Evolutionary conservation across 2,797 vertebrate species (phyloP).

Genomic region (Ptychadena robeensis): DNA sequence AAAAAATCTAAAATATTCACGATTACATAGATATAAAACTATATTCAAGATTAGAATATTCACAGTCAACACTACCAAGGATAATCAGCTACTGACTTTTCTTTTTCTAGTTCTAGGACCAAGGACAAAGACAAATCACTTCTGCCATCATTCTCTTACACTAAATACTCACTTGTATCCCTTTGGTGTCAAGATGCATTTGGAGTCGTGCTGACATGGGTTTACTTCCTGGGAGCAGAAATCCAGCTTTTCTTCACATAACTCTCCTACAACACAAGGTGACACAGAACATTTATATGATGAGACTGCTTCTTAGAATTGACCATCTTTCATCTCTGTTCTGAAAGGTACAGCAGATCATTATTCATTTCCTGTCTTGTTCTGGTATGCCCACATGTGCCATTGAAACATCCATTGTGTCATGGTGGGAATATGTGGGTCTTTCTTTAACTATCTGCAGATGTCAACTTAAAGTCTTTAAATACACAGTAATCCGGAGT

Average conservation of each 20-base stretch:
- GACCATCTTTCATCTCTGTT: not conserved
- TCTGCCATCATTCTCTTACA: not conserved
- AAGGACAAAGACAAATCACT: not conserved
- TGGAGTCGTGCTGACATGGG: conserved; percentile 95
- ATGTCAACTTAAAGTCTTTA: not conserved
- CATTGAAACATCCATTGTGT: not conserved
- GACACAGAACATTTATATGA: not conserved
- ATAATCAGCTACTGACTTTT: too few relatives aligned
- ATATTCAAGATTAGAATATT: too few relatives aligned
- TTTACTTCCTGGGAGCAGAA: conserved; percentile 94
- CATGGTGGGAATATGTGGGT: not conserved
- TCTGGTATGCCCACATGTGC: not conserved
- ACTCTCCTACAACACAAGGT: conserved; percentile 83
- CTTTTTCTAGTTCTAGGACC: not conserved
- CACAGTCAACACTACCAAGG: too few relatives aligned
- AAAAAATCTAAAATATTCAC: too few relatives aligned
- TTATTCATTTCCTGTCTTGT: not conserved
- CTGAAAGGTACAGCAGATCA: not conserved
- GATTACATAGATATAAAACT: too few relatives aligned
- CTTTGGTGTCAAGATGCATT: conserved; percentile 89
- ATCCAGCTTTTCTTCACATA: conserved; percentile 96
- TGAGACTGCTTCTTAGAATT: not conserved
- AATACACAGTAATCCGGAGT: not conserved
- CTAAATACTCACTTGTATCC: conserved; percentile 89
- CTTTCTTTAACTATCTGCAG: not conserved